Evolutionary conservation across 2,797 vertebrate species (phyloP), one percentile per base, ranked within the genome.

Genomic region (Streptopelia turtur): DNA sequence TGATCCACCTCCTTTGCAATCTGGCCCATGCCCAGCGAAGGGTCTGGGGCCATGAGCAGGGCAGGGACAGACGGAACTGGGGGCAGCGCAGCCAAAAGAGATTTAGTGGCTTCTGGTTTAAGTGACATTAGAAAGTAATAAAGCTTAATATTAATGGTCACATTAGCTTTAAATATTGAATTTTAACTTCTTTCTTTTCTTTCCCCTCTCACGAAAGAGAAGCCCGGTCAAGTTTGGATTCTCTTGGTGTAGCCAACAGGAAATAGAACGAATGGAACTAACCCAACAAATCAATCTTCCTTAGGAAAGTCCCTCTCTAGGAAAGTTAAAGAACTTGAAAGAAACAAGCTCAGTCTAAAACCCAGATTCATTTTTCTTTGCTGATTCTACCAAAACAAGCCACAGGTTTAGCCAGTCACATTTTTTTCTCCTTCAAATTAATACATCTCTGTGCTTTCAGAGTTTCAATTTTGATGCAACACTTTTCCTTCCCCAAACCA

Each of bases 21-120:
- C 47, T 4, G 5, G 37, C 7, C 8, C 21, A 1, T 2, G 10
- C n/a, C 1, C 28, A 13, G 59, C 2, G 49, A 18, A 4, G 30
- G 30, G 4, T 39, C 43, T 52, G 25, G 14, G 2, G 3, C 23
- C 31, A 5, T 0, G 16, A 12, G 45, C 72, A 14, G 52, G 7
- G 16, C 27, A 4, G 37, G 50, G 33, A 6, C 5, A 8, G 11
- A 2, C 2, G 25, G 9, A 16, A 35, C 14, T 13, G 7, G 41
- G 25, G 6, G 12, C 25, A 5, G 43, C 2, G 0, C 78, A 28
- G 37, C 31, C 65, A 16, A 13, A 52, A 20, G 2, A 53, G 7
- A 8, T 33, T 33, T 43, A 18, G 25, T 60, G 22, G 28, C 8
- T n/a, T 43, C 78, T 28, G 33, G 27, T 87, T 12, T 21, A 45